These are phyloP conservation scores for Nephrotoma flavescens DNA, from an alignment of 2,888 invertebrate species.

Conservation along the genomic window DNA sequence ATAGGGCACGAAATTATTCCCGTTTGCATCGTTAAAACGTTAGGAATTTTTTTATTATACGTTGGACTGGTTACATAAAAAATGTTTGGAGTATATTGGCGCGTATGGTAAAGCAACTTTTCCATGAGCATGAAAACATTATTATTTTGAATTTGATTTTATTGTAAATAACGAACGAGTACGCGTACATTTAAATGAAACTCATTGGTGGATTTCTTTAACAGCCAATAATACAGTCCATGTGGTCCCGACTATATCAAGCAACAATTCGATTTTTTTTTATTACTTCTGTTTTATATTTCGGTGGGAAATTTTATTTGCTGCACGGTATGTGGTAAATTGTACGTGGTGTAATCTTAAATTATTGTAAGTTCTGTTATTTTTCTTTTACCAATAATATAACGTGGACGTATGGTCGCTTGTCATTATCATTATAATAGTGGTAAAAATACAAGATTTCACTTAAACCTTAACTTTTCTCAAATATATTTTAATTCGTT, in stretches of 20 bases:
- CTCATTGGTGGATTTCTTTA: neutral
- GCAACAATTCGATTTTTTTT: neutral
- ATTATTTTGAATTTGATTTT: neutral
- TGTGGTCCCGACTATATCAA: neutral
- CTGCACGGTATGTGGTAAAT: neutral
- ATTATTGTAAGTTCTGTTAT: too few species aligned
- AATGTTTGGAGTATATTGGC: neutral
- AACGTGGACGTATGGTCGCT: too few species aligned
- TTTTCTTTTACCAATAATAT: too few species aligned
- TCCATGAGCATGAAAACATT: neutral
- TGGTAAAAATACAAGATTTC: too few species aligned
- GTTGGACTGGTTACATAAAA: neutral
- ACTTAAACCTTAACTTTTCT: too few species aligned
- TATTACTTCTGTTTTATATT: neutral
- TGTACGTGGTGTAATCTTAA: too few species aligned
- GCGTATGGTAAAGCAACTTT: neutral
- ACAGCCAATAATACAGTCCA: neutral
- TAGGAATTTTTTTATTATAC: neutral
- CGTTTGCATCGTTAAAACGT: neutral
- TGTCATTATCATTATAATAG: too few species aligned
- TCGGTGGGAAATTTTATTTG: neutral
- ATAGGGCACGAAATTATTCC: neutral
- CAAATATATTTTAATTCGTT: too few species aligned
- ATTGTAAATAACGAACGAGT: neutral
- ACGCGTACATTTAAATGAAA: neutral